Evolutionary conservation across 2,113 vertebrate genomes (phyloP).

Genomic region (Mus spicilegus): DNA sequence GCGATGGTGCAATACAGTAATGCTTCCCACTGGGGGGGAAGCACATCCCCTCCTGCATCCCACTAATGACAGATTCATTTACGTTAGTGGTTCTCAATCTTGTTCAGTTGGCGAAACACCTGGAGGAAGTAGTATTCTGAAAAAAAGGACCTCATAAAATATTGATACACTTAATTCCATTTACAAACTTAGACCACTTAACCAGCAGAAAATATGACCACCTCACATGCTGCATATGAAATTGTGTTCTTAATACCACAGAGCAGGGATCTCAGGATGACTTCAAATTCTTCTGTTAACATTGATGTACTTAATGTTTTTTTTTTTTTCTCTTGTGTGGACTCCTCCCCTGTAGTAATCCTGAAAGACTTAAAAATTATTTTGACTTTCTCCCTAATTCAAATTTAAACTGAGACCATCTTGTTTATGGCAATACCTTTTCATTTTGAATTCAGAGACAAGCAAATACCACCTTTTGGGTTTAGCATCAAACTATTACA

Average conservation of each 20-base stretch:
- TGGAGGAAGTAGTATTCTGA: conserved; percentile 58
- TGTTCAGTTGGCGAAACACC: conserved; percentile 62
- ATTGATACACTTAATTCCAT: conserved; percentile 68
- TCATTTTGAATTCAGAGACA: conserved; percentile 46
- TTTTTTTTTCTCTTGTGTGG: background rate
- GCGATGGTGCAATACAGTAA: background rate
- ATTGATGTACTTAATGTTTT: conserved; percentile 31
- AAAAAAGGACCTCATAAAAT: conserved; percentile 68
- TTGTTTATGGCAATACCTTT: conserved; percentile 16
- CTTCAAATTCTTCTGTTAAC: conserved; percentile 18
- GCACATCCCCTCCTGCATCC: conserved; percentile 9
- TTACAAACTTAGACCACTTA: conserved; percentile 64
- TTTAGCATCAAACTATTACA: background rate
- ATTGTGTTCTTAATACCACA: background rate
- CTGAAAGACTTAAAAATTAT: conserved; percentile 22
- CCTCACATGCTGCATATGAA: conserved; percentile 15
- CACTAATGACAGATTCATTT: conserved; percentile 60
- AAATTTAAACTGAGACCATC: conserved; percentile 22
- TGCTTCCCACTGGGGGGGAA: background rate
- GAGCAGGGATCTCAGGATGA: background rate
- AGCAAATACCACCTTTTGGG: conserved; percentile 44
- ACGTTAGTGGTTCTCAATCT: conserved; percentile 62
- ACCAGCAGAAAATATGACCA: conserved; percentile 38
- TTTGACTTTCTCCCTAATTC: conserved; percentile 11
- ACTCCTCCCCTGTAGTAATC: background rate